Evolutionary conservation across 2,113 vertebrate species (phyloP), one percentile per base, ranked within the genome.

Genomic region (Craseonycteris thonglongyai): DNA sequence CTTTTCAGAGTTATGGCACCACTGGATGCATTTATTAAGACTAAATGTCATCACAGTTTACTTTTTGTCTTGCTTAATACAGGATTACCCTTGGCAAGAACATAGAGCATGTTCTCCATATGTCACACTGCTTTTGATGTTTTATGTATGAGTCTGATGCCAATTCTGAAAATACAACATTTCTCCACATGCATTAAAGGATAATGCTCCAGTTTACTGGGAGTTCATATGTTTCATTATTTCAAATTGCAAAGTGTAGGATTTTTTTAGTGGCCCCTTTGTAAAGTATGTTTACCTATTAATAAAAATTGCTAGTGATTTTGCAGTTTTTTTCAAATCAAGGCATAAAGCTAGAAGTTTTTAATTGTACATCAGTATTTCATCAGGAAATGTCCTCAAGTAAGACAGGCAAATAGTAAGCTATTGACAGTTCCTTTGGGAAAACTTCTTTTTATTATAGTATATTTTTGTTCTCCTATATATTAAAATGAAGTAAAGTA

Each of bases 231-330:
- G 24, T 42, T 82, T 33, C 59, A 24, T 40, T 88, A 72, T 72
- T 85, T 93, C 65, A 14, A 8, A 65, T 84, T 86, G 86, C 0
- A 63, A 80, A 66, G 15, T 59, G 9, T 84, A 76, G 3, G 9
- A 19, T 59, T 28, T 58, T 75, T 75, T 69, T 61, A 59, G 21
- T 35, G 22, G 24, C 1, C 28, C 18, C 30, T 89, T 91, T 88
- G 68, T 18, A 94, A 76, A 75, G 18, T 38, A 76, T 42, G 65
- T 83, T 90, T 85, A 88, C 35, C 15, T 68, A 85, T 38, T 84
- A 97, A 91, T 96, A 95, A 92, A 89, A 92, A 74, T 49, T 66
- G 21, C 81, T 33, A 97, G 69, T 65, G 90, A 88, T 28, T 87
- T 74, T 87, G 35, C 28, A 88, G 16, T 66, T 93, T 78, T 40